Evolutionary conservation across 2,888 invertebrate species (phyloP).

Genomic region (Drosophila gaucha): DNA sequence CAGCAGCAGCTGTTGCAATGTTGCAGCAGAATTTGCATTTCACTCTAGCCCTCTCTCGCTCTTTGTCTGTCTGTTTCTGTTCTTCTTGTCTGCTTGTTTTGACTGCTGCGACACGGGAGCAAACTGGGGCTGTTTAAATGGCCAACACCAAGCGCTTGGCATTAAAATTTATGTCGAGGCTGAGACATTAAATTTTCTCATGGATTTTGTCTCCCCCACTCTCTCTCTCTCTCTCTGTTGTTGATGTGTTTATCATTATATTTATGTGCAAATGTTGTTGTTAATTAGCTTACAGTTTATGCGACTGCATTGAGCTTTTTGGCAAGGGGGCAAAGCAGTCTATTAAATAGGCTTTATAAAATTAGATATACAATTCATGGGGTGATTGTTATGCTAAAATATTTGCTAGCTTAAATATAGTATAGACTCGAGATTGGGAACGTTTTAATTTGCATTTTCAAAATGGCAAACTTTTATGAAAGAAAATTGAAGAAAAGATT

Average conservation of each 20-base stretch:
- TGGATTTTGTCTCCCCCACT: conserved; percentile 35
- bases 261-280: conserved; percentile 44
- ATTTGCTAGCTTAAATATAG: not conserved
- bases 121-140: conserved; percentile 16
- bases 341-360: conserved; percentile 10
- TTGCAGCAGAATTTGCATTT: conserved; percentile 39
- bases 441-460: not conserved
- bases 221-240: conserved; percentile 1
- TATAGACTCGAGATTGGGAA: not conserved
- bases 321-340: not conserved
- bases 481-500: too few species aligned
- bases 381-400: not conserved
- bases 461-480: too few species aligned
- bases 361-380: conserved; percentile 7
- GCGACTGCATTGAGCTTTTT: conserved; percentile 23
- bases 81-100: conserved; percentile 58
- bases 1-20: conserved; percentile 45
- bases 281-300: conserved; percentile 54
- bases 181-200: conserved; percentile 55
- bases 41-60: not conserved
- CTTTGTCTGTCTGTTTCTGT: not conserved
- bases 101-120: conserved; percentile 45
- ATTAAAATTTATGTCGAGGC: conserved; percentile 66
- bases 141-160: conserved; percentile 20
- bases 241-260: conserved; percentile 64